A percentile compares a stretch with the other conserved stretches of the same genome.
Conservation (phyloP, 2,797 vertebrate genomes). For the Hemitrygon akajei region DNA sequence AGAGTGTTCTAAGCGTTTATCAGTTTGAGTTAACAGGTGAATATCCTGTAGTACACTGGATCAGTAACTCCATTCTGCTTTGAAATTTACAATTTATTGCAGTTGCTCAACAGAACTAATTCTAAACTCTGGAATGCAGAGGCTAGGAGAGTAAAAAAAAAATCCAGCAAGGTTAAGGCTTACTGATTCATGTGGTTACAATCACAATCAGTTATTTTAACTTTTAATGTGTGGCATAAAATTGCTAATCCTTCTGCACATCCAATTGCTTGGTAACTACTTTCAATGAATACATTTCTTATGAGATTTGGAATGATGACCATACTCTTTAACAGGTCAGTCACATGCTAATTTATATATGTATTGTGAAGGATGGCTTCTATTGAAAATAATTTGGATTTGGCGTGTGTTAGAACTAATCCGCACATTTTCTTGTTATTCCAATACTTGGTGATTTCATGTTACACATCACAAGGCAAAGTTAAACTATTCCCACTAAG, state of each 20-base stretch:
- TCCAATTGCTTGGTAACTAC: background rate
- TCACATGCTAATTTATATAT: background rate
- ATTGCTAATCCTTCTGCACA: background rate
- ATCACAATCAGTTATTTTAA: background rate
- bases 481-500: background rate
- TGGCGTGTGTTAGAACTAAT: background rate
- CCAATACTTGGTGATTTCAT: background rate
- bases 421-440: background rate
- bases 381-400: conserved; percentile 8
- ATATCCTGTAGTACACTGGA: background rate
- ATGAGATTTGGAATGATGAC: background rate
- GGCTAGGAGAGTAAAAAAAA: background rate
- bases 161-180: background rate
- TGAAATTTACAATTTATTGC: background rate
- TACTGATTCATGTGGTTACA: background rate
- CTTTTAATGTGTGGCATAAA: background rate
- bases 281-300: background rate
- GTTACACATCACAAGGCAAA: background rate
- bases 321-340: too few relatives aligned
- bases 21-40: background rate
- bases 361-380: background rate
- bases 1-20: background rate
- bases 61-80: background rate
- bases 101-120: background rate
- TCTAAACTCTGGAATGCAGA: background rate